Base-by-base conservation (phyloP, 2,888 invertebrate genomes). In the Aphodius granarius region DNA sequence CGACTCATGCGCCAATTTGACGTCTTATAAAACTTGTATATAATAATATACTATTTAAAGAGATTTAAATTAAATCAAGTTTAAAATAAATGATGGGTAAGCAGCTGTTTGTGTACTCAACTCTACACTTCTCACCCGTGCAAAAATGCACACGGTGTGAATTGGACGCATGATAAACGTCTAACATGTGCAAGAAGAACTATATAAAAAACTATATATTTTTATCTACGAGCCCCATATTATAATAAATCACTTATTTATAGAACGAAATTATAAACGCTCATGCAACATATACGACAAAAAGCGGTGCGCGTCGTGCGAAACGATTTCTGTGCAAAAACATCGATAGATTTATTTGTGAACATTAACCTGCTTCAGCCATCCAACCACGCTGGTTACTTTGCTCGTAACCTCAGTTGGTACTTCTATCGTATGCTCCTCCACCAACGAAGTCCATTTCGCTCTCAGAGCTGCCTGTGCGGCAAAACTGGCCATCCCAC, bases 331-430 rank as follows among this genome's bases (percentile, higher is more conserved):
- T 13, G 20, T 66, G 18, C 66, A 68, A 68, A 15, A 68, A 68
- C 68, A 68, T 68, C 68, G 68, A 68, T 22, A 20, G 21, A 68
- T 68, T 68, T 21, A 68, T 68, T 19, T 17, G 5, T 68, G 68
- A 73, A 71, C 19, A 76, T 78, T 79, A 80, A 86, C 94, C 94
- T 94, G 94, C 90, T 94, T 94, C 73, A 94, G 90, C 94, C 94
- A 94, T 88, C 94, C 94, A 80, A 94, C 94, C 84, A 94, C 94
- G 81, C 93, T 94, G 80, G 92, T 91, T 82, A 94, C 92, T 84
- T 94, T 92, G 82, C 91, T 93, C 15, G 92, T 91, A 75, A 92
- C 92, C 84, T 92, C 92, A 73, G 88, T 87, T 80, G 89, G 89
- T 73, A 93, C 90, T 83, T 93, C 92, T 78, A 92, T 90, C 80